A percentile compares a stretch with the other conserved stretches of the same genome.
These are phyloP conservation scores for Ailurus styani DNA, from an alignment of 2,113 vertebrate genomes.

Conservation along the genomic window DNA sequence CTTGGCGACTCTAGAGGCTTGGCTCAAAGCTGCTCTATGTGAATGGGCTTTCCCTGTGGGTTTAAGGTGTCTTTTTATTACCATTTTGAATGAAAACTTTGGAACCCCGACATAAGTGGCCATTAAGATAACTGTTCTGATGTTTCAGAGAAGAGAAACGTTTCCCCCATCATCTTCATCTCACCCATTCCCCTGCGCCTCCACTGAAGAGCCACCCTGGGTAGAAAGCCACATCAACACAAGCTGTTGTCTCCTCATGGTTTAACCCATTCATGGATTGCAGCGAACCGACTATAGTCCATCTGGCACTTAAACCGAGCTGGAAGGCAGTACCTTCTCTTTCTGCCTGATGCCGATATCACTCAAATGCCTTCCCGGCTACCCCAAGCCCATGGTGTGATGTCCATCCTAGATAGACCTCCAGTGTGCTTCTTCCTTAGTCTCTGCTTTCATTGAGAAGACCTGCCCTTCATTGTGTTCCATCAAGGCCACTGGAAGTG, in stretches of 20 bases:
- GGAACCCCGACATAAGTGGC: background rate
- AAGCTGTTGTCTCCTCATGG: background rate
- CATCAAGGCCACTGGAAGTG: background rate
- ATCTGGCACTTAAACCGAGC: background rate
- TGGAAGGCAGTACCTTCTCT: background rate
- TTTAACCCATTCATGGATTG: background rate
- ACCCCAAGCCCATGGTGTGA: no score
- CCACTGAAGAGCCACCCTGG: background rate
- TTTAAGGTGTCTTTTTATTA: constrained; percentile 9
- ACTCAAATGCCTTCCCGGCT: background rate
- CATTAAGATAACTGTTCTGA: constrained; percentile 37
- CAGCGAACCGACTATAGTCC: accelerated
- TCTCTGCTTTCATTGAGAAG: background rate
- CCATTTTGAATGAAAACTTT: background rate
- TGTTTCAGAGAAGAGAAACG: constrained; percentile 26
- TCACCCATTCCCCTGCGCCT: background rate
- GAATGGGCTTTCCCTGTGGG: background rate
- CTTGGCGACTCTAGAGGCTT: constrained; percentile 65
- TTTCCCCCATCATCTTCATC: background rate
- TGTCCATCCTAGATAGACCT: background rate
- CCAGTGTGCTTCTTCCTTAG: background rate
- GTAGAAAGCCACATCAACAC: background rate
- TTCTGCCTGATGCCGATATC: background rate
- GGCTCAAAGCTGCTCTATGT: background rate
- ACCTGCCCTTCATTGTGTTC: background rate